Base-by-base conservation (phyloP, 2,113 vertebrate species). In the Crotophaga sulcirostris region DNA sequence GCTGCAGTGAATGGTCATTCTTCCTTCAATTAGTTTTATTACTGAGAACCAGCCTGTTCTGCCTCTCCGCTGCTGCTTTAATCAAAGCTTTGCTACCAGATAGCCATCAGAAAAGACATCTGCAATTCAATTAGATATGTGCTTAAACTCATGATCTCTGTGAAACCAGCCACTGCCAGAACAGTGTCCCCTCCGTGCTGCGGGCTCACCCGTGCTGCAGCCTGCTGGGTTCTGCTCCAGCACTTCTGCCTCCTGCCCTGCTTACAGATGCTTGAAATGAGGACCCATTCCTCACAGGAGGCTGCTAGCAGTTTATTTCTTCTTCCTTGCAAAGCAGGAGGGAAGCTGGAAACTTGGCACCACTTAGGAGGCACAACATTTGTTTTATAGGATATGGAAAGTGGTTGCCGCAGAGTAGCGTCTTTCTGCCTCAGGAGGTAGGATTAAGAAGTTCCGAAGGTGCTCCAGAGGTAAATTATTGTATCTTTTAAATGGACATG, bases 51-150 rank as follows among this genome's bases (percentile, higher is more conserved):
- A 86, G 85, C 87, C 90, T 31, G 67, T 77, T 89, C 90, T 95
- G 85, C 85, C 44, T 82, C 66, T 95, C 51, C 6, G 36, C 88
- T 91, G 75, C 89, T 84, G 92, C 82, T 92, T 90, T 90, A 92
- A 91, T 86, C 75, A 74, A 81, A 87, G 88, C 83, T 81, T 42
- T 81, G 92, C 83, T 93, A 40, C 68, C 79, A 90, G 92, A 95
- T 93, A 95, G 85, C 90, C 90, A 89, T 94, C 92, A 58, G 85
- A 87, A 89, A 72, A 90, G 93, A 78, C 80, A 96, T 96, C 93
- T 97, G 96, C 96, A 96, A 93, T 95, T 96, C 93, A 93, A 94
- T 94, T 90, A 94, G 88, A 52, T 87, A 64, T 92, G 92, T 90
- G 92, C 83, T 84, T 77, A 81, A 86, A 84, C 90, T 90, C 88